A percentile compares a stretch with the other conserved stretches of the same genome.
Conservation (phyloP, 53 echinoderm and acorn worm species). For the Temnopleurus reevesii region DNA sequence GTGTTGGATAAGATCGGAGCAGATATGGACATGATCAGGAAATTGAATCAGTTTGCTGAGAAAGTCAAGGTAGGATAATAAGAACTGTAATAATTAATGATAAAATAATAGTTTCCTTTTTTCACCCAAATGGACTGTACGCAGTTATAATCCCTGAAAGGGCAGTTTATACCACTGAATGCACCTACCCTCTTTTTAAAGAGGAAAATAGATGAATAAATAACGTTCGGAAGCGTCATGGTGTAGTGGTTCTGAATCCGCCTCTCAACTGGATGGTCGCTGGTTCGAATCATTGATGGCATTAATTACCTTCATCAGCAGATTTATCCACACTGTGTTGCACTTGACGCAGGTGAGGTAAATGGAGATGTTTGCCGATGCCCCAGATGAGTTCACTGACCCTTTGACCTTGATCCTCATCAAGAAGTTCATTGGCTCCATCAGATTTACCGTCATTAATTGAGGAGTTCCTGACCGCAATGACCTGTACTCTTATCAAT, state of each 20-base stretch:
- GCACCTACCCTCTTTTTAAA: too few relatives aligned
- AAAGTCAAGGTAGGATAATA: constrained; percentile 72
- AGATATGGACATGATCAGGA: constrained; percentile 50
- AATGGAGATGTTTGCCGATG: constrained; percentile 89
- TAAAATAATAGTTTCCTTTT: too few relatives aligned
- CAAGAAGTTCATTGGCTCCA: too few relatives aligned
- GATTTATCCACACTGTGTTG: too few relatives aligned
- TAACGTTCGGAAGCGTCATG: too few relatives aligned
- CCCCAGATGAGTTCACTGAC: constrained; percentile 98
- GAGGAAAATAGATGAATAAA: too few relatives aligned
- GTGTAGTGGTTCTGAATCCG: too few relatives aligned
- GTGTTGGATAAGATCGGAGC: constrained; percentile 78
- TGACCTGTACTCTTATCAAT: too few relatives aligned
- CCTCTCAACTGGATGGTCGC: background rate
- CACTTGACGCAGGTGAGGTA: too few relatives aligned
- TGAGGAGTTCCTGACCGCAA: constrained; percentile 89
- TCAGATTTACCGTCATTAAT: too few relatives aligned
- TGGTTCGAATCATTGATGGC: background rate
- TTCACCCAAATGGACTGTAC: background rate
- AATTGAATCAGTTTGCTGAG: constrained; percentile 69
- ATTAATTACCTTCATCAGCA: too few relatives aligned
- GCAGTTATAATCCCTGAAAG: background rate
- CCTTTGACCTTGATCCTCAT: constrained; percentile 91
- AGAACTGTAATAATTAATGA: background rate
- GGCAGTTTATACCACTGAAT: background rate